Evolutionary conservation across 35 echinoderm and acorn worm species (phyloP).

Genomic region (Heliocidaris erythrogramma): DNA sequence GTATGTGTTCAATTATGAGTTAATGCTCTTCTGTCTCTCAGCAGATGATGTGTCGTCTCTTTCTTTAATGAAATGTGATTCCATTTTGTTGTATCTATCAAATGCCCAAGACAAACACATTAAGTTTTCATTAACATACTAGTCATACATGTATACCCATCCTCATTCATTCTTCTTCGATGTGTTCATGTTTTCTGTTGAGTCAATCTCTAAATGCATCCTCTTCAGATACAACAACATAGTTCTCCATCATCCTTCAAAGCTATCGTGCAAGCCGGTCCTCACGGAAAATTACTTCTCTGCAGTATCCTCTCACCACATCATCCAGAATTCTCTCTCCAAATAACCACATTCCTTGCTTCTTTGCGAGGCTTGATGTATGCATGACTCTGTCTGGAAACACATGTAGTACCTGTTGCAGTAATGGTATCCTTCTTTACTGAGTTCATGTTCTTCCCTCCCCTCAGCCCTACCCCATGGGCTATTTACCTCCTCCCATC

Average conservation of each 20-base stretch:
- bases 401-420: neutral
- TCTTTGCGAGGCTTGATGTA: neutral
- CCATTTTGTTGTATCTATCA: neutral
- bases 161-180: neutral
- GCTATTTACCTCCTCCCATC: constrained; percentile 56
- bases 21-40: no score
- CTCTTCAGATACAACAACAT: no score
- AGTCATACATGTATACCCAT: neutral
- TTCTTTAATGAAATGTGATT: neutral
- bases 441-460: neutral
- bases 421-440: neutral
- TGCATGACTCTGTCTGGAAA: neutral
- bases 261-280: neutral
- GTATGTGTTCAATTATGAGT: no score
- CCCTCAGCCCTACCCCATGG: neutral
- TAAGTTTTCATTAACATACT: neutral
- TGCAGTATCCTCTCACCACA: neutral
- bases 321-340: neutral
- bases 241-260: neutral
- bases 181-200: neutral
- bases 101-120: neutral
- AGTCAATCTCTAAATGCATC: no score
- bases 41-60: neutral
- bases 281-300: neutral
- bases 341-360: neutral